phyloP scores from a whole-genome alignment of 2,888 invertebrate species.

The Hypercompe scribonia region DNA sequence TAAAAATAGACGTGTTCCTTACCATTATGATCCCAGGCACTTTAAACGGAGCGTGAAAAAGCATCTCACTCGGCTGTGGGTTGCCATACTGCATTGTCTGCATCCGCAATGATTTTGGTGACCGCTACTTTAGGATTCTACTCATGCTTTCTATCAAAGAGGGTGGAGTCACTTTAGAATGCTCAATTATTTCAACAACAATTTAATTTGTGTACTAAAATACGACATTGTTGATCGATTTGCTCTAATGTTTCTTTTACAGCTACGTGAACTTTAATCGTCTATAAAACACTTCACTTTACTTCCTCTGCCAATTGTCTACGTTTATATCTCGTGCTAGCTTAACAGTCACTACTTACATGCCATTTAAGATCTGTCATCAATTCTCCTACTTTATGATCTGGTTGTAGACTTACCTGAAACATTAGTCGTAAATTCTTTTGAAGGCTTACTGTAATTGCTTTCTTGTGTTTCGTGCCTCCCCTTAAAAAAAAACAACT shows the following conservation, averaged over 20 bases:
- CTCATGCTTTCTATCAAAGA: no score
- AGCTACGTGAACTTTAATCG: not conserved
- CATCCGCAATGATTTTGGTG: no score
- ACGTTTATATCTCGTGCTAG: not conserved
- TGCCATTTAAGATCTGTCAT: not conserved
- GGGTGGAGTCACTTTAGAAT: no score
- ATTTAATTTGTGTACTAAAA: not conserved
- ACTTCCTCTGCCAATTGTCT: not conserved
- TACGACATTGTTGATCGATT: not conserved
- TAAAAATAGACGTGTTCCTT: no score
- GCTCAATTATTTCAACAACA: no score
- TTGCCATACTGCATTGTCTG: no score
- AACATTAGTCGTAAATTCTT: not conserved
- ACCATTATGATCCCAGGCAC: no score
- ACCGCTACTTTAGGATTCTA: no score
- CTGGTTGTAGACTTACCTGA: not conserved
- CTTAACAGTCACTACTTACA: not conserved
- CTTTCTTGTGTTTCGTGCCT: not conserved
- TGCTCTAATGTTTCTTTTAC: not conserved
- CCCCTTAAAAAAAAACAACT: no score
- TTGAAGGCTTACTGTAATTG: not conserved
- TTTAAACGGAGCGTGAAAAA: no score
- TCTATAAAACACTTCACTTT: not conserved
- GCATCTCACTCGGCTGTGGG: no score
- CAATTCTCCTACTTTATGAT: not conserved